Evolutionary conservation across 2,113 vertebrate genomes (phyloP), one percentile per base, ranked within the genome.

Genomic region (Microcebus ravelobensis): DNA sequence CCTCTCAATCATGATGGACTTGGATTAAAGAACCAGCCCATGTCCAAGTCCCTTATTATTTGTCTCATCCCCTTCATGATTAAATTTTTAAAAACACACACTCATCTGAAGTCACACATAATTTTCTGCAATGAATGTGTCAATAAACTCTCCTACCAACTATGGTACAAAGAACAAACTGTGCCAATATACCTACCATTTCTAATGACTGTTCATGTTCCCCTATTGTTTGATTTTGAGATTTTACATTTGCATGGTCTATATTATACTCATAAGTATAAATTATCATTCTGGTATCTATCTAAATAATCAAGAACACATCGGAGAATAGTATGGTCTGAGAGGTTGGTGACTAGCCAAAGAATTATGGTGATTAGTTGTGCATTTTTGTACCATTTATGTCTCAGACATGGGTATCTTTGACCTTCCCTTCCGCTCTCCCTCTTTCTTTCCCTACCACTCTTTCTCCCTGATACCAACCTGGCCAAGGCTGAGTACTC

Each of bases 111-210:
- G 31, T 91, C 31, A 95, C 90, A 90, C 31, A 9, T 57, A 81
- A 90, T 96, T 92, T 92, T 83, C 74, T 87, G 15, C 50, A 90
- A 61, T 25, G 8, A 52, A 63, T 57, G 48, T 70, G 39, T 92
- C 67, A 74, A 18, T 87, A 90, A 91, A 82, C 4, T 91, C 20
- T 76, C 39, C 23, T 76, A 23, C 27, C 84, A 76, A 25, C 3
- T n/a, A 17, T 34, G 18, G 63, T 80, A 73, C 59, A 83, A 83
- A 90, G 61, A 95, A 92, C 8, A 83, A 96, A 91, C 25, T 77
- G 20, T 77, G 50, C 4, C 42, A 29, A 65, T 36, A 65, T 13
- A 52, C 4, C 12, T 76, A 59, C 34, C 2, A 76, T 90, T 93
- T 80, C 42, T 80, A 74, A 31, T 34, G 39, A 48, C 61, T 36